phyloP scores from a whole-genome alignment of 2,888 invertebrate species.

The Lithophane leautieri region DNA sequence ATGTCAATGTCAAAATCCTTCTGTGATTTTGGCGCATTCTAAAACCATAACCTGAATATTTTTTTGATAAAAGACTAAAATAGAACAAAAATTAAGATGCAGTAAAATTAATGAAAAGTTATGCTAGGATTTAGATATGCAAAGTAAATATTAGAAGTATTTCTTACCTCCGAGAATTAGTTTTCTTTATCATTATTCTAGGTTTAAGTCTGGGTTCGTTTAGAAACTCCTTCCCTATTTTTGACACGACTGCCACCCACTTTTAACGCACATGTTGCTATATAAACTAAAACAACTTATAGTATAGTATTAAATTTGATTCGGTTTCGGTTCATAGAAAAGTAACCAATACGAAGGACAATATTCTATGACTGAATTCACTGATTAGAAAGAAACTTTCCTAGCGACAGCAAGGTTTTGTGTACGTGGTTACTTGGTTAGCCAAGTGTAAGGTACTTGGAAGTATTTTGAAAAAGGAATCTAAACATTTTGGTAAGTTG shows the following conservation, averaged over 20 bases:
- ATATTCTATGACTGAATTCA: slow-evolving; percentile 9
- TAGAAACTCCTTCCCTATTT: slow-evolving; percentile 21
- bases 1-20: slow-evolving; percentile 33
- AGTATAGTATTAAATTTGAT: slow-evolving; percentile 36
- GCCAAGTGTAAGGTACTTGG: background rate
- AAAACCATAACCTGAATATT: background rate
- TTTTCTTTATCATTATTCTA: background rate
- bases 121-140: fast-evolving
- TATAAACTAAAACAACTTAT: background rate
- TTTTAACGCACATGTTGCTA: slow-evolving; percentile 19
- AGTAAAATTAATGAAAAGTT: background rate
- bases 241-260: slow-evolving; percentile 19
- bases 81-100: background rate
- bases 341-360: slow-evolving; percentile 39
- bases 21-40: slow-evolving; percentile 9
- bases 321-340: slow-evolving; percentile 15
- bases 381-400: slow-evolving; percentile 19
- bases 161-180: fast-evolving
- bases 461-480: slow-evolving; percentile 17
- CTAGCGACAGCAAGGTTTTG: slow-evolving; percentile 10
- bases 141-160: background rate
- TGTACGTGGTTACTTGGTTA: slow-evolving; percentile 10
- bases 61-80: background rate
- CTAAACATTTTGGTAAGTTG: slow-evolving; percentile 30
- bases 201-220: slow-evolving; percentile 19